Percentiles rank a stretch among this genome's conserved stretches.
Evolutionary conservation across 2,113 vertebrate species (phyloP).

Genomic region (Bubo scandiacus): DNA sequence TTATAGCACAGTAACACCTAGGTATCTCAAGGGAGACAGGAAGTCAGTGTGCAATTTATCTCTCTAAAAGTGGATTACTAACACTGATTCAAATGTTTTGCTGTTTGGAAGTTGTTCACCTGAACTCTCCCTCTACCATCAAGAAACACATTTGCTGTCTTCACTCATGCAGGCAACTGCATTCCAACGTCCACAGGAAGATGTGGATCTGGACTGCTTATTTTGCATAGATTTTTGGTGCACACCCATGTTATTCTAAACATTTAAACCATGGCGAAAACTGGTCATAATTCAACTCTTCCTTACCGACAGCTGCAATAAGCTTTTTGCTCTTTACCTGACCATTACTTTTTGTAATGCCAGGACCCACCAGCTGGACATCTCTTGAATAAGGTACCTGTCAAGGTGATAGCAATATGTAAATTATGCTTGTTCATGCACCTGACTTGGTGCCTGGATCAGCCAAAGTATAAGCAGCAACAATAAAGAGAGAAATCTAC

Average conservation of each 20-base stretch:
- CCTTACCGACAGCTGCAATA: background rate
- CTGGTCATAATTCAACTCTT: background rate
- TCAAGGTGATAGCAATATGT: background rate
- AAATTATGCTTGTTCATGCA: background rate
- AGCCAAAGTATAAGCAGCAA: background rate
- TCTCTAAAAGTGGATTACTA: background rate
- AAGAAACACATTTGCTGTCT: background rate
- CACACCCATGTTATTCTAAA: background rate
- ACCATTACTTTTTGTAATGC: background rate
- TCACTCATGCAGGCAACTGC: background rate
- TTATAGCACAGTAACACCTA: background rate
- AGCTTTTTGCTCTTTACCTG: background rate
- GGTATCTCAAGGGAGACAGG: background rate
- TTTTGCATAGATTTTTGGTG: background rate
- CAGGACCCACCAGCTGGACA: background rate
- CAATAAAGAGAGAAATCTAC: background rate
- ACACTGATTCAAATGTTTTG: background rate
- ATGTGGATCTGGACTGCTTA: background rate
- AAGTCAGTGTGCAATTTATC: background rate
- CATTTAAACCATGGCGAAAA: background rate
- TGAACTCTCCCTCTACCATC: background rate
- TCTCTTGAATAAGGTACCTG: background rate
- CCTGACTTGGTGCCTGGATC: background rate
- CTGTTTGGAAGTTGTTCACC: background rate
- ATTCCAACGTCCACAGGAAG: background rate